phyloP scores from a whole-genome alignment of 2,888 invertebrate species.

The Trypoxylon attenuatum region DNA sequence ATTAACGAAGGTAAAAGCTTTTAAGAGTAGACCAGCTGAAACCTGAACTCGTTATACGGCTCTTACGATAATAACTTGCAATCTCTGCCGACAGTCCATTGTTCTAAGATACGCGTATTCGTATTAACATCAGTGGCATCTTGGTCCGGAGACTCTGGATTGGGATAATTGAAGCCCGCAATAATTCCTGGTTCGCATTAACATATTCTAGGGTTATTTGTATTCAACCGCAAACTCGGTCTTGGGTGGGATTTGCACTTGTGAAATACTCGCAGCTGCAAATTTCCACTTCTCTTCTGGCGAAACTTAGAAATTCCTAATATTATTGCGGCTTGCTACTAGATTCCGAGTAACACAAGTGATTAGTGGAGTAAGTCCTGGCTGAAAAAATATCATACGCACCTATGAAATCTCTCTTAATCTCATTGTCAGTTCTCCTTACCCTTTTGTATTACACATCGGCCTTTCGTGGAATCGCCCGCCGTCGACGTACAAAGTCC shows the following conservation, averaged over 20 bases:
- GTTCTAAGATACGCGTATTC: constrained; percentile 38
- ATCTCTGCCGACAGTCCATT: constrained; percentile 37
- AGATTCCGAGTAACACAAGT: too few species aligned
- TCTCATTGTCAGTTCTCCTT: too few species aligned
- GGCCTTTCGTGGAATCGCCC: too few species aligned
- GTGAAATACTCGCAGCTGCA: neutral
- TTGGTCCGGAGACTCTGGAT: neutral
- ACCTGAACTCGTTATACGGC: constrained; percentile 51
- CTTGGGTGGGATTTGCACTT: neutral
- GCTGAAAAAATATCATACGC: too few species aligned
- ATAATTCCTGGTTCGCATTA: neutral
- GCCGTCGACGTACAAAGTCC: too few species aligned
- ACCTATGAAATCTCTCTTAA: too few species aligned
- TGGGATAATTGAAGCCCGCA: neutral
- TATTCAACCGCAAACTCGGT: neutral
- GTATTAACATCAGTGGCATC: constrained; percentile 2
- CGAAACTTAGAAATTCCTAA: too few species aligned
- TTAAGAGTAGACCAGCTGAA: constrained; percentile 43
- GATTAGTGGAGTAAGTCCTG: too few species aligned
- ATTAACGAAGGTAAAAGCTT: constrained; percentile 55
- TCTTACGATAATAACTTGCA: constrained; percentile 52
- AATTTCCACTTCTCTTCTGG: neutral
- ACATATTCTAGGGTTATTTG: neutral
- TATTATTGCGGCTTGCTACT: too few species aligned
- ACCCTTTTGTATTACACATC: too few species aligned